Percentiles rank a stretch among this genome's conserved stretches.
Evolutionary conservation across 2,113 vertebrate genomes (phyloP).

Genomic region (Benitochromis conjunctus): DNA sequence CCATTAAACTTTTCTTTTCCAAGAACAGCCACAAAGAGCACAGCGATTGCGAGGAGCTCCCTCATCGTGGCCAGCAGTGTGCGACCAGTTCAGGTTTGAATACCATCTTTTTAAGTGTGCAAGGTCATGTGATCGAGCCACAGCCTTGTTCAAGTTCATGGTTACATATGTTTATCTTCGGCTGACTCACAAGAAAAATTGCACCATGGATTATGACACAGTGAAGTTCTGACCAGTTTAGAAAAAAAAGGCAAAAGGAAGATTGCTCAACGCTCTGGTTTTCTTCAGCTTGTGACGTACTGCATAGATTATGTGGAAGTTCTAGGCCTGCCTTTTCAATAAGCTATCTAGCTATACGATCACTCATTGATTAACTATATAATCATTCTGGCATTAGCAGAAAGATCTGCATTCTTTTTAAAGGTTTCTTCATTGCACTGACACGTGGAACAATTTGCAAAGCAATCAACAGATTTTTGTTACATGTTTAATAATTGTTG

Average conservation of each 20-base stretch:
- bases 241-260: not conserved
- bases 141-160: not conserved
- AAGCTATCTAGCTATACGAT: not conserved
- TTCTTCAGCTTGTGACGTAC: not conserved
- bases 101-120: not conserved
- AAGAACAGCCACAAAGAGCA: not conserved
- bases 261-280: not conserved
- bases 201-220: not conserved
- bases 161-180: not conserved
- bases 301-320: not conserved
- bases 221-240: not conserved
- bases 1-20: not conserved
- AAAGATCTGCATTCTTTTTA: not conserved
- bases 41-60: not conserved
- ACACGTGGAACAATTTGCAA: not conserved
- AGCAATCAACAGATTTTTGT: not conserved
- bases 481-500: not conserved
- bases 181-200: not conserved
- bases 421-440: not conserved
- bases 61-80: not conserved
- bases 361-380: not conserved
- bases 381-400: not conserved
- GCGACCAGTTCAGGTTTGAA: not conserved
- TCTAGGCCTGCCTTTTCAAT: not conserved
- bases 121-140: not conserved